Conservation (phyloP, 1,140 invertebrate species). For the Amyelois transitella region DNA sequence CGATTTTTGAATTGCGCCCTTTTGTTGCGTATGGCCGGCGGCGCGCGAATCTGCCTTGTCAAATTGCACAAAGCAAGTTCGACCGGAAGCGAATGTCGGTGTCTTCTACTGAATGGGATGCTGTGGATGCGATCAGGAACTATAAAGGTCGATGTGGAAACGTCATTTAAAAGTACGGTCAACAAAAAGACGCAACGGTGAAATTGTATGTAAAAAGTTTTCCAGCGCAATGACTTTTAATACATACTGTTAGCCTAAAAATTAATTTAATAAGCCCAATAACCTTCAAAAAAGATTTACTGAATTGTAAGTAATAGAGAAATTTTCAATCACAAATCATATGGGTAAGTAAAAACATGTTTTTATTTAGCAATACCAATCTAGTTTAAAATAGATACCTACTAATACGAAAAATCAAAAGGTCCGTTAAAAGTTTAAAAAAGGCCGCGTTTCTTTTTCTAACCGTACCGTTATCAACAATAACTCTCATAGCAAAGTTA, state of each 20-base stretch:
- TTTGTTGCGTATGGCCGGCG: constrained; percentile 61
- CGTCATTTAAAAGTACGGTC: constrained; percentile 28
- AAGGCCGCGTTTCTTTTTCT: constrained; percentile 23
- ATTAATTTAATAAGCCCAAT: too few species aligned
- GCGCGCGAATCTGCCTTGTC: constrained; percentile 58
- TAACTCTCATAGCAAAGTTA: constrained; percentile 49
- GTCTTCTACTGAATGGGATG: constrained; percentile 54
- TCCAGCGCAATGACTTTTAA: too few species aligned
- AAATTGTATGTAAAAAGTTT: neutral
- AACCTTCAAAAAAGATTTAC: too few species aligned
- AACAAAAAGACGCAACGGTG: constrained; percentile 18
- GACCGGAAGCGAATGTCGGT: constrained; percentile 61
- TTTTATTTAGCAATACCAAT: too few species aligned
- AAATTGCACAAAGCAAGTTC: constrained; percentile 60
- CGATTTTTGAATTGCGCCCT: constrained; percentile 58
- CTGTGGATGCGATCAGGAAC: constrained; percentile 57
- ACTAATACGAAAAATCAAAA: neutral
- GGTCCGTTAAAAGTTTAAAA: neutral
- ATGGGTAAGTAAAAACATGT: too few species aligned
- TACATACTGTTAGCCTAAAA: too few species aligned
- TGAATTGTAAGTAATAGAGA: too few species aligned
- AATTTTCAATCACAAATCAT: too few species aligned
- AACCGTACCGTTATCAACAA: constrained; percentile 31
- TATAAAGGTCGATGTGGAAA: constrained; percentile 45
- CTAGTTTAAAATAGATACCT: too few species aligned